Evolutionary conservation across 2,113 vertebrate genomes (phyloP).

Genomic region (Gopherus evgoodei): DNA sequence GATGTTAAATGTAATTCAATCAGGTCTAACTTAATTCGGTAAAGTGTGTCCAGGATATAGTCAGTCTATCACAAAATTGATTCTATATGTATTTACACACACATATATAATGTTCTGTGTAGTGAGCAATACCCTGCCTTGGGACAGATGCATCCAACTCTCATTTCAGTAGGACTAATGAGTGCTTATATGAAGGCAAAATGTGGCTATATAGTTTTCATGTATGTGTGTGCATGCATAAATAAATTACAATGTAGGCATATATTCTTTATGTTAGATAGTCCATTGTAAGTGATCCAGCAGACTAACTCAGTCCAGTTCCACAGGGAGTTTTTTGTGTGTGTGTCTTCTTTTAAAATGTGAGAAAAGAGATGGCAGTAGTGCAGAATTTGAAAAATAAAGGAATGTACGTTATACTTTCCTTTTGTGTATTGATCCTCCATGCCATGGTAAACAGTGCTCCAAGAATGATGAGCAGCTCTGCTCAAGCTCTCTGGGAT

Average conservation of each 20-base stretch:
- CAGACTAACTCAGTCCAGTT: neutral
- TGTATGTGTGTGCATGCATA: neutral
- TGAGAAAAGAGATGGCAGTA: neutral
- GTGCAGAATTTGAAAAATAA: neutral
- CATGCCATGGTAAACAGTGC: neutral
- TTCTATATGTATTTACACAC: neutral
- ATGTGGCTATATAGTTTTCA: neutral
- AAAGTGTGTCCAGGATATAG: neutral
- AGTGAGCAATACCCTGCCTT: neutral
- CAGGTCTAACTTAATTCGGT: neutral
- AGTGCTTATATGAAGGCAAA: conserved; percentile 2
- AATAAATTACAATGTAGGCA: neutral
- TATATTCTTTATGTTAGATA: neutral
- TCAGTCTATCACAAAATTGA: neutral
- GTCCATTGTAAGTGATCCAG: neutral
- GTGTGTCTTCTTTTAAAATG: neutral
- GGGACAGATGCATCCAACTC: neutral
- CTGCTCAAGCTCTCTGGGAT: conserved; percentile 2
- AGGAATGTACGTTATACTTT: neutral
- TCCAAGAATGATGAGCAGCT: neutral
- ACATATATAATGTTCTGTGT: neutral
- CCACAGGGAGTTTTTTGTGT: neutral
- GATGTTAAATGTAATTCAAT: neutral
- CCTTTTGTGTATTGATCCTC: neutral
- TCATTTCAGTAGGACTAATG: neutral